These are phyloP conservation scores for Diploscapter pachys DNA, from an alignment of 1,140 invertebrate genomes.

Conservation along the genomic window DNA sequence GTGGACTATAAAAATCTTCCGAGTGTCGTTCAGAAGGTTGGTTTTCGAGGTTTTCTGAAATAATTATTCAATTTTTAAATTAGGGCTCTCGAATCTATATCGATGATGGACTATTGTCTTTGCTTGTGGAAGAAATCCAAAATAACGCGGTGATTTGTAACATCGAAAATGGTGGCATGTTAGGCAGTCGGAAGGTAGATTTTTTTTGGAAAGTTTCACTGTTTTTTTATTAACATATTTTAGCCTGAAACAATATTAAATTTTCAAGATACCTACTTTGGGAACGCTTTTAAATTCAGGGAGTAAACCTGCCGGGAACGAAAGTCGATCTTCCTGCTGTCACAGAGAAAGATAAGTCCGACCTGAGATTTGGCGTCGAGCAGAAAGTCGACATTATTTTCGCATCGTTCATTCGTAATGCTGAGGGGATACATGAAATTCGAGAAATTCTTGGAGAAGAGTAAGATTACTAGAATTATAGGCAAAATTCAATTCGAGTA, in stretches of 20 bases:
- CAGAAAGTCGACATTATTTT: conserved; percentile 89
- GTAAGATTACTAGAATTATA: conserved; percentile 19
- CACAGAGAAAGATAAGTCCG: conserved; percentile 92
- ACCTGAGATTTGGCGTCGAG: conserved; percentile 88
- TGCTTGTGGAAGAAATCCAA: conserved; percentile 69
- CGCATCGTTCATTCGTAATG: conserved; percentile 94
- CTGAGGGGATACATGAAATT: conserved; percentile 80
- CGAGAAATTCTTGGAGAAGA: conserved; percentile 77
- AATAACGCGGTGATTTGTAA: conserved; percentile 69
- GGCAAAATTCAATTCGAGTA: background rate
- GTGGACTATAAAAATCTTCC: conserved; percentile 91
- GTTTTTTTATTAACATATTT: no score
- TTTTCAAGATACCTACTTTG: background rate
- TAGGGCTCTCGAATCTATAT: conserved; percentile 78
- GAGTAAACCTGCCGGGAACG: conserved; percentile 91
- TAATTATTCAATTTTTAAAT: conserved; percentile 58
- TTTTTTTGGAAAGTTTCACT: no score
- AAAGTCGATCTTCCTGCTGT: conserved; percentile 95
- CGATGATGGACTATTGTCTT: conserved; percentile 94
- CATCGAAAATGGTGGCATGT: conserved; percentile 90
- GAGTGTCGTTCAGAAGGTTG: conserved; percentile 75
- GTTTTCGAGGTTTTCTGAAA: background rate
- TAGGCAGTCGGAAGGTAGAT: conserved; percentile 79
- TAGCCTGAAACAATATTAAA: background rate
- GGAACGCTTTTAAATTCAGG: conserved; percentile 57